A percentile compares a stretch with the other conserved stretches of the same genome.
These are phyloP conservation scores for Oreochromis grahami DNA, from an alignment of 2,797 vertebrate species.

Conservation along the genomic window DNA sequence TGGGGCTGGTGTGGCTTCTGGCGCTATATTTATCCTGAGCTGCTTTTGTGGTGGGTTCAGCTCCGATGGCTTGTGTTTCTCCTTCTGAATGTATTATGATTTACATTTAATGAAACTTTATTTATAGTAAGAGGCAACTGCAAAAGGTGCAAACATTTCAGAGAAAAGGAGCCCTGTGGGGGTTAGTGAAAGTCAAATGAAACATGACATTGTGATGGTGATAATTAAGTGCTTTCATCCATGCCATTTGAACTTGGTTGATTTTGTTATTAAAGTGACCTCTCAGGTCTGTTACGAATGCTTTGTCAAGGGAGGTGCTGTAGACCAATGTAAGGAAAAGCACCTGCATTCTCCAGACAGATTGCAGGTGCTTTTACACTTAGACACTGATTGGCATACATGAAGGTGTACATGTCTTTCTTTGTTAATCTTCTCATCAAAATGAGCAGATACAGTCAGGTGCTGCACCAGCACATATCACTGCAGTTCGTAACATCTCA, in stretches of 20 bases:
- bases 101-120: constrained; percentile 35
- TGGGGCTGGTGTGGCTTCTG: constrained; percentile 40
- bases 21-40: constrained; percentile 66
- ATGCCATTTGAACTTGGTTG: not conserved
- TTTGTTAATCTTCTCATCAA: not conserved
- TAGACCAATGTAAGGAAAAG: not conserved
- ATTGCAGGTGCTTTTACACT: not conserved
- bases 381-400: not conserved
- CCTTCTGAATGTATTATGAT: constrained; percentile 53
- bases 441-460: not conserved
- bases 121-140: constrained; percentile 31
- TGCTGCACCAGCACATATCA: not conserved
- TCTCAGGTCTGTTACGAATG: not conserved
- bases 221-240: not conserved
- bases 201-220: not conserved
- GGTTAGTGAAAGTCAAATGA: not conserved
- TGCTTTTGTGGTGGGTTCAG: constrained; percentile 59
- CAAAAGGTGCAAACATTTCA: not conserved
- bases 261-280: not conserved
- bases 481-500: not conserved
- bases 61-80: constrained; percentile 52
- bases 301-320: not conserved
- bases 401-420: not conserved
- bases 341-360: not conserved
- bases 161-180: not conserved